Base-by-base conservation (phyloP, 2,888 invertebrate species). In the Hartigia nigra region DNA sequence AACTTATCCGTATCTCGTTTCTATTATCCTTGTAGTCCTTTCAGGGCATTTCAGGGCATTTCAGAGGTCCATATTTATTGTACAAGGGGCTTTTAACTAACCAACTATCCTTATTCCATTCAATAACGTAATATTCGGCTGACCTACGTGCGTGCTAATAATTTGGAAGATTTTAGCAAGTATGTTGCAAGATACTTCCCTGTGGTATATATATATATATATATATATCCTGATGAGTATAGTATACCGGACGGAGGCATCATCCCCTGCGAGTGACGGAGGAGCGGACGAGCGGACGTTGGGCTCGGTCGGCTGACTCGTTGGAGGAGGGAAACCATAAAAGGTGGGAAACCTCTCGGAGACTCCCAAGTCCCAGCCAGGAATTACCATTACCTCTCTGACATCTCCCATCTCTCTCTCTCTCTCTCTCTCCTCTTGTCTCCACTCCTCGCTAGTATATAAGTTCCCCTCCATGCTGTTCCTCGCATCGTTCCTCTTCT, bases 271-370 rank as follows among this genome's bases (percentile, higher is more conserved):
- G 69, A 69, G 70, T 36, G 76, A 81, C 69, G 77, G 76, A 55
- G 69, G 74, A 79, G 80, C 78, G 74, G 76, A 55, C 74, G 74
- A 79, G 80, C 78, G 74, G 78, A 81, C 81, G 81, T 82, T 82
- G 78, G 82, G 78, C 39, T 76, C 70, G 76, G 70, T 77, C 75
- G 81, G 82, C 72, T 70, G 77, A 80, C 78, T 81, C 80, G 78
- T 77, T 85, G 84, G 87, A 88, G 86, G 86, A 90, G 90, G 89
- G 91, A 91, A 91, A 90, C 91, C 91, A 90, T 91, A 91, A 86
- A 91, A 91, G 91, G 90, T 91, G 88, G 91, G 91, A 91, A 91
- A 91, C 91, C 91, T 91, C 90, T 90, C 88, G 86, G 88, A 86
- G 88, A 83, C 91, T 90, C 86, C 88, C 88, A 87, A 88, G 90